Conservation (phyloP, 2,113 vertebrate species). For the Brachypodius melanocephalos region DNA sequence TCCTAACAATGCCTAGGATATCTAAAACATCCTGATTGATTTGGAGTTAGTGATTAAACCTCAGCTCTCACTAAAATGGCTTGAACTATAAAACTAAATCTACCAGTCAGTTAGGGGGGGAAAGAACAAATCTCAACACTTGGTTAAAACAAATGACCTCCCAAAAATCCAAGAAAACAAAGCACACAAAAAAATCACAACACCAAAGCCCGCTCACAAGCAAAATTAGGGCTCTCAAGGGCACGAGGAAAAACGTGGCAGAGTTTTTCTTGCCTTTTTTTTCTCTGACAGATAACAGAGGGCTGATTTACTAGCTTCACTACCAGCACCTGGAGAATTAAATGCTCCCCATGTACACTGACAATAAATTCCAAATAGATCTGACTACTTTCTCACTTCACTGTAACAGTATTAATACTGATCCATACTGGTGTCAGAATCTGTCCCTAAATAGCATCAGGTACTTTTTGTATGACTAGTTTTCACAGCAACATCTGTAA, state of each 20-base stretch:
- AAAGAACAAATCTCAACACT: neutral
- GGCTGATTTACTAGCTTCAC: neutral
- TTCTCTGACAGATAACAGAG: rapidly evolving
- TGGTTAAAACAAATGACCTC: neutral
- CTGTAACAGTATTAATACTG: neutral
- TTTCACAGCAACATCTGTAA: neutral
- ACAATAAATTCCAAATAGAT: neutral
- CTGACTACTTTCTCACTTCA: neutral
- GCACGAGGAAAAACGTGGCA: neutral
- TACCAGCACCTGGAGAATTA: neutral
- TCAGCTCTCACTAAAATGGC: neutral
- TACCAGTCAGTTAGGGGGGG: neutral
- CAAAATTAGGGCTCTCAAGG: neutral
- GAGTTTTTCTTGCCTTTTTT: neutral
- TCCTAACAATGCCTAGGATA: neutral
- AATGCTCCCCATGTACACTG: neutral
- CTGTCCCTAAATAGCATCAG: neutral
- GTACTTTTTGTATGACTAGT: neutral
- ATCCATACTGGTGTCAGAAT: neutral
- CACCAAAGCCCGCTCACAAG: neutral
- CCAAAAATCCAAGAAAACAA: neutral
- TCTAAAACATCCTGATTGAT: neutral
- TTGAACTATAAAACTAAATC: neutral
- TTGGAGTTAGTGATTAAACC: neutral
- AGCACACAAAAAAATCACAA: neutral